phyloP scores from a whole-genome alignment of 1,140 invertebrate genomes.

The Heliothis subflexa region DNA sequence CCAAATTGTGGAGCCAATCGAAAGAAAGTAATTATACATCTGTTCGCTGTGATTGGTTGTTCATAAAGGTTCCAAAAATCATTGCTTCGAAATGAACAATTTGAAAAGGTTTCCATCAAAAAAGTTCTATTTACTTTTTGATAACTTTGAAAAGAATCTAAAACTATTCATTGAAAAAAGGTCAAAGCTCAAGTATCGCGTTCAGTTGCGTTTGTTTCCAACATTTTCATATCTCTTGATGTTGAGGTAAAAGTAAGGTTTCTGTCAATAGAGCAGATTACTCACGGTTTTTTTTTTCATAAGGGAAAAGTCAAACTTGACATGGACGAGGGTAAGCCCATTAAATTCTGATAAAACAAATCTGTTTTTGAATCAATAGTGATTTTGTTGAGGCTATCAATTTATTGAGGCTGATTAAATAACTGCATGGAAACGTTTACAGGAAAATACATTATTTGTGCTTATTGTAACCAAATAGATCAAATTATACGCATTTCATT shows the following conservation, averaged over 20 bases:
- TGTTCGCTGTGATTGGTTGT: neutral
- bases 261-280: conserved; percentile 34
- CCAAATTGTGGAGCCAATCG: conserved; percentile 2
- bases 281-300: neutral
- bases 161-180: conserved; percentile 13
- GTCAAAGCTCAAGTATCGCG: neutral
- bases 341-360: conserved; percentile 9
- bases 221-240: conserved; percentile 20
- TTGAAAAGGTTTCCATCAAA: neutral
- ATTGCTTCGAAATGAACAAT: neutral
- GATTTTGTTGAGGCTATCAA: conserved; percentile 2
- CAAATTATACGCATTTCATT: too few relatives aligned
- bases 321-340: conserved; percentile 14
- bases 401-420: neutral
- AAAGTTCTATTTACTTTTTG: neutral
- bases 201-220: conserved; percentile 10
- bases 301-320: neutral
- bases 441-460: too few relatives aligned
- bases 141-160: neutral
- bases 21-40: neutral
- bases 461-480: too few relatives aligned
- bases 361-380: neutral
- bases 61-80: neutral
- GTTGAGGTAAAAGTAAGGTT: conserved; percentile 6
- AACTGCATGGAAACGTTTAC: neutral